These are phyloP conservation scores for Antennarius striatus DNA, from an alignment of 2,113 vertebrate genomes.

Conservation along the genomic window DNA sequence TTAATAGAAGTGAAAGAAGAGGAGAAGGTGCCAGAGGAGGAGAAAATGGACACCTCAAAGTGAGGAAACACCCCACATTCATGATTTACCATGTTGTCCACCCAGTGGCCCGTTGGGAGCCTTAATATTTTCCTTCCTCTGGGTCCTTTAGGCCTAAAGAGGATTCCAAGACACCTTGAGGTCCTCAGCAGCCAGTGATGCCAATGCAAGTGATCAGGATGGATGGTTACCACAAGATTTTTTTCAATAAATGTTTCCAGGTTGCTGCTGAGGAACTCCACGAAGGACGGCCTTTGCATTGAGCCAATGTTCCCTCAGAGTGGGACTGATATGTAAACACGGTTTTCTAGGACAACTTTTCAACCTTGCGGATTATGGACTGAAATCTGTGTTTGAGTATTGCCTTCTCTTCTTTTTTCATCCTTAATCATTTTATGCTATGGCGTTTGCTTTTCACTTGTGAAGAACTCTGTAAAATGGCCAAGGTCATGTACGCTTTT, in stretches of 20 bases:
- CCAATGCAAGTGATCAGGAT: conserved; percentile 35
- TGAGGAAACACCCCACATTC: conserved; percentile 50
- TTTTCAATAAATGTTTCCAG: conserved; percentile 30
- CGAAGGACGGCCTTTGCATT: conserved; percentile 53
- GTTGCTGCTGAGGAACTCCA: conserved; percentile 32
- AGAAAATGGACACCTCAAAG: conserved; percentile 85
- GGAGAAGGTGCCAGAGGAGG: conserved; percentile 78
- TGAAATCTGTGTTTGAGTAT: conserved; percentile 46
- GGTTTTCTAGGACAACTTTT: conserved; percentile 63
- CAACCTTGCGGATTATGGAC: conserved; percentile 57
- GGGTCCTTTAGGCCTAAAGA: conserved; percentile 77
- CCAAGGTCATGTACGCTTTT: conserved; percentile 56
- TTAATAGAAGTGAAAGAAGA: conserved; percentile 79
- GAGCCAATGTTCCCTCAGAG: conserved; percentile 10
- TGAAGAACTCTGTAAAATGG: conserved; percentile 55
- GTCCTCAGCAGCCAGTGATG: conserved; percentile 6
- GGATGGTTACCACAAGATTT: conserved; percentile 1
- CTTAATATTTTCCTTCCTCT: conserved; percentile 34
- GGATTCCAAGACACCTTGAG: conserved; percentile 80
- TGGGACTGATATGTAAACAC: conserved; percentile 16
- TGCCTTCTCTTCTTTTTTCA: conserved; percentile 32
- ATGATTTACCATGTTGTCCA: conserved; percentile 1
- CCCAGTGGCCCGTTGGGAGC: background rate
- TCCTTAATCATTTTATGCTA: conserved; percentile 50
- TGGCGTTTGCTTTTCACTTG: conserved; percentile 34